Evolutionary conservation across 2,113 vertebrate genomes (phyloP), one percentile per base, ranked within the genome.

Genomic region (Crypturellus undulatus): DNA sequence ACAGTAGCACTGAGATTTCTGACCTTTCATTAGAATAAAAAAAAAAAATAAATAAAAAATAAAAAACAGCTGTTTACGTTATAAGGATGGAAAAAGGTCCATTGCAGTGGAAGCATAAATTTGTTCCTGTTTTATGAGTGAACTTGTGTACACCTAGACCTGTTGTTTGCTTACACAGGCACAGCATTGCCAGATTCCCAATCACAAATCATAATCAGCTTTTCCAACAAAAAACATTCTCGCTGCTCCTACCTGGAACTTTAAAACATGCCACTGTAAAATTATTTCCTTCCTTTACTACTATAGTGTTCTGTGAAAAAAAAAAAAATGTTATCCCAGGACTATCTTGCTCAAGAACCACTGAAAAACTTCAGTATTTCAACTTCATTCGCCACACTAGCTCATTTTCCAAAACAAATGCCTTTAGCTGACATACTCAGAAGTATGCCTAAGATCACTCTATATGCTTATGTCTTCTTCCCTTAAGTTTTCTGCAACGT

Each of bases 1-100:
- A 92, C 69, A 45, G 90, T 81, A 96, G 69, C 83, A 19, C 73
- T 76, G 62, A n/a, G 6, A 84, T 94, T 86, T 72, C 52, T 65
- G 32, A 64, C 6, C 1, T 32, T 22, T 19, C 71, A 59, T 36
- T 12, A 47, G 17, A 90, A 80, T 15, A 13, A 47, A 15, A 36
- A 49, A 49, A 4, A 49, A 49, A 49, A 20, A n/a, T n/a, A 18
- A 19, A 45, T 6, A 45, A 45, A 18, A 45, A 45, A 6, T n/a
- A n/a, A 34, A 25, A 26, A 52, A 11, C 14, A 3, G 3, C 16
- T 88, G 34, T 32, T 32, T 10, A 36, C 8, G 67, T 5, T 2
- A 26, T 40, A 80, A 67, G 16, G 15, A 38, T 54, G 86, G 8
- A 32, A 88, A 92, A 86, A 52, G 12, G 32, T 14, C 2, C 4